Conservation (phyloP, 2,888 invertebrate species). For the Oxytorus armatus region DNA sequence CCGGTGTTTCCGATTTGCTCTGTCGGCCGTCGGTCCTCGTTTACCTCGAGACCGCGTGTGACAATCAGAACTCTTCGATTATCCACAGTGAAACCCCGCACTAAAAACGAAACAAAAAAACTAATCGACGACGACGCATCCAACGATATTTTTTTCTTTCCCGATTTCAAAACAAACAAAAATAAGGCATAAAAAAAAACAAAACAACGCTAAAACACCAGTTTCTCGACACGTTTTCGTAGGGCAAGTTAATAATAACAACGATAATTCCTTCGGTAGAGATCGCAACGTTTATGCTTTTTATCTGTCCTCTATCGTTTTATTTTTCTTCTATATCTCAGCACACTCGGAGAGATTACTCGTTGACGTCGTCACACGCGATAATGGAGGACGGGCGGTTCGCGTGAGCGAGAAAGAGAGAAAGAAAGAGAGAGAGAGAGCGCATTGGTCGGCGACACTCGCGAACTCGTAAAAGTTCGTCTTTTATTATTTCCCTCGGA, state of each 20-base stretch:
- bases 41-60: constrained; percentile 12
- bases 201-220: not conserved
- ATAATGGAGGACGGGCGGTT: constrained; percentile 58
- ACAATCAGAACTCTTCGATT: not conserved
- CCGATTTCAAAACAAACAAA: no score
- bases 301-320: not conserved
- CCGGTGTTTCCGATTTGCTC: constrained; percentile 27
- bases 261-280: not conserved
- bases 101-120: not conserved
- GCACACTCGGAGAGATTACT: constrained; percentile 14
- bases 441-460: constrained; percentile 41
- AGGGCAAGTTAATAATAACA: not conserved
- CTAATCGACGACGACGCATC: not conserved
- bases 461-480: not conserved
- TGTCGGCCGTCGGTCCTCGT: constrained; percentile 25
- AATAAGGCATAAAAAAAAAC: no score
- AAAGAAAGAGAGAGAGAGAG: constrained; percentile 19
- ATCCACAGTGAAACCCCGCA: not conserved
- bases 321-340: constrained; percentile 6
- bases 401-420: constrained; percentile 26
- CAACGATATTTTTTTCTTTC: not conserved
- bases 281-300: not conserved
- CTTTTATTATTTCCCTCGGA: not conserved
- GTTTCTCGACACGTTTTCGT: not conserved
- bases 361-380: constrained; percentile 47